Conservation (phyloP, 2,113 vertebrate species). For the Trogon melanurus region DNA sequence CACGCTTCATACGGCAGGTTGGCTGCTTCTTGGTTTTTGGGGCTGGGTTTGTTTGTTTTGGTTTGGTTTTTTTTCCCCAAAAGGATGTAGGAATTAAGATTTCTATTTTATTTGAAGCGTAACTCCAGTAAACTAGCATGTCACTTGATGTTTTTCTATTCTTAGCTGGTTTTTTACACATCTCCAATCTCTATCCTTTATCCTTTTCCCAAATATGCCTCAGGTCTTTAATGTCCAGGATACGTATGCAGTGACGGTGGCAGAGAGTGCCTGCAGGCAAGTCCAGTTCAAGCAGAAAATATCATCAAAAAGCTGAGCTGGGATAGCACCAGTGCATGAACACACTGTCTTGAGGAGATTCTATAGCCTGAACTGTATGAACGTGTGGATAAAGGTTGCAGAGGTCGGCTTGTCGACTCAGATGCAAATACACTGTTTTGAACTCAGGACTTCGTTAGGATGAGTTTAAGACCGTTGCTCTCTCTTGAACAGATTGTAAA, state of each 20-base stretch:
- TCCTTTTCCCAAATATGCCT: not conserved
- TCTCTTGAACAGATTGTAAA: not conserved
- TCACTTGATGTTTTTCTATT: not conserved
- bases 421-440: not conserved
- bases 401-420: not conserved
- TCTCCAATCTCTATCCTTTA: not conserved
- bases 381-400: not conserved
- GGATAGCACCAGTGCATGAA: not conserved
- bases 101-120: not conserved
- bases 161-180: not conserved
- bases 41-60: not conserved
- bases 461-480: not conserved
- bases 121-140: not conserved
- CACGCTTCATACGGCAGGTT: not conserved
- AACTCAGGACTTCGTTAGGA: not conserved
- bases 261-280: not conserved
- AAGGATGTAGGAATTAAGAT: not conserved
- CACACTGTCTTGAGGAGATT: not conserved
- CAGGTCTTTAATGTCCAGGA: not conserved
- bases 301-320: not conserved
- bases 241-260: rapidly evolving
- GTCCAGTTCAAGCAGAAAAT: not conserved
- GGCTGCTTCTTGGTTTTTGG: not conserved
- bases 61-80: not conserved
- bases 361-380: not conserved